Evolutionary conservation across 2,797 vertebrate genomes (phyloP).

Genomic region (Synanceia verrucosa): DNA sequence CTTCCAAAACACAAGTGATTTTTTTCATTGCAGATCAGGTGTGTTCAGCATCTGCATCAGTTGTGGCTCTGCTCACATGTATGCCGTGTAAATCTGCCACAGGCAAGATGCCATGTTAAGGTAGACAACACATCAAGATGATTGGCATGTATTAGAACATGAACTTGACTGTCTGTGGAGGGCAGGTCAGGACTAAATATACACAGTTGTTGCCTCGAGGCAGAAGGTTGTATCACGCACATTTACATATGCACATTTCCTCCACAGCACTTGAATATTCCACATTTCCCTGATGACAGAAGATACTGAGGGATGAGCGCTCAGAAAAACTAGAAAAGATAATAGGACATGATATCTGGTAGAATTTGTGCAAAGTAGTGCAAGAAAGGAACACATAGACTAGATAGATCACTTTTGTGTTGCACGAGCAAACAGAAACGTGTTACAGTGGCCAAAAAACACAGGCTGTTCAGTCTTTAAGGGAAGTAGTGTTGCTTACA

Average conservation of each 20-base stretch:
- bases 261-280: constrained; percentile 27
- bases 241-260: constrained; percentile 5
- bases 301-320: background rate
- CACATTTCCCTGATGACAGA: constrained; percentile 1
- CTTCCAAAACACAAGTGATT: constrained; percentile 26
- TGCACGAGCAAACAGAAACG: constrained; percentile 7
- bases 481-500: constrained; percentile 7
- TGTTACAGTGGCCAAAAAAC: constrained; percentile 12
- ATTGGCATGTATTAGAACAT: constrained; percentile 33
- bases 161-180: constrained; percentile 19
- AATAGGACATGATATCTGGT: constrained; percentile 16
- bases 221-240: background rate
- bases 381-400: background rate
- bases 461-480: constrained; percentile 27
- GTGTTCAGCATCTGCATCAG: constrained; percentile 31
- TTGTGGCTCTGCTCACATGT: constrained; percentile 6
- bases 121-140: constrained; percentile 44
- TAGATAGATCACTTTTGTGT: background rate
- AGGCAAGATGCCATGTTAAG: constrained; percentile 11
- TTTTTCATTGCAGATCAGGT: constrained; percentile 7
- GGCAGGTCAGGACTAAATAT: constrained; percentile 27
- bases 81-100: constrained; percentile 15
- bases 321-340: background rate
- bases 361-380: constrained; percentile 10
- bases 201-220: constrained; percentile 23